phyloP scores from a whole-genome alignment of 2,888 invertebrate genomes.

The Chironomus tentans region DNA sequence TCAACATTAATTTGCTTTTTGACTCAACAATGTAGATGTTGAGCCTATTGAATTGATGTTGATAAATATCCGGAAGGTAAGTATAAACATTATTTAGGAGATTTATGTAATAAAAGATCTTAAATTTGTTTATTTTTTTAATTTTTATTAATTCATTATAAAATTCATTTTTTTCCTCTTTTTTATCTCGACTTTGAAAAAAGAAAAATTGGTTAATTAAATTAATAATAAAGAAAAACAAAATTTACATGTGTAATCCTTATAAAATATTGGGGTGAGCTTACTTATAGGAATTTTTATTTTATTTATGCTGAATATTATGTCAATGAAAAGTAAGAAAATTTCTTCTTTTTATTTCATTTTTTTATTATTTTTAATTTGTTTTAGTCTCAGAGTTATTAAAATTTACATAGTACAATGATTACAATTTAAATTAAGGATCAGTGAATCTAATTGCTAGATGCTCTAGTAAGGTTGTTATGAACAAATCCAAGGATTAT shows the following conservation, averaged over 20 bases:
- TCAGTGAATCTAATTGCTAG: no score
- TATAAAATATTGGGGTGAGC: background rate
- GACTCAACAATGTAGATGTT: no score
- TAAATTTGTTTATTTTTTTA: background rate
- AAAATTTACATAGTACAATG: background rate
- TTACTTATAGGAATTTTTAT: background rate
- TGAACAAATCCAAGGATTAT: no score
- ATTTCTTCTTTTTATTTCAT: background rate
- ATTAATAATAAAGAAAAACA: slow-evolving; percentile 7
- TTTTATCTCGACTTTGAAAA: slow-evolving; percentile 4
- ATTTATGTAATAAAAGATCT: no score
- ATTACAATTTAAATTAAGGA: no score
- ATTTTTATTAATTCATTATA: slow-evolving; percentile 18
- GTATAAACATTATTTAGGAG: no score
- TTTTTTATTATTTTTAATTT: background rate
- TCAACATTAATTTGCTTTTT: no score
- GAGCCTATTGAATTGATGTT: no score
- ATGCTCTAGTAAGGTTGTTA: no score
- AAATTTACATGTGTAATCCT: slow-evolving; percentile 12
- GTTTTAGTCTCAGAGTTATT: slow-evolving; percentile 19
- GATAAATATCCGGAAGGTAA: no score
- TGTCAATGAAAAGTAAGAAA: no score
- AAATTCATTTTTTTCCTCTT: slow-evolving; percentile 7
- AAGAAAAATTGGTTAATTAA: slow-evolving; percentile 9
- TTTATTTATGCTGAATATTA: background rate